phyloP scores from a whole-genome alignment of 2,113 vertebrate species.

The Loxodonta africana region DNA sequence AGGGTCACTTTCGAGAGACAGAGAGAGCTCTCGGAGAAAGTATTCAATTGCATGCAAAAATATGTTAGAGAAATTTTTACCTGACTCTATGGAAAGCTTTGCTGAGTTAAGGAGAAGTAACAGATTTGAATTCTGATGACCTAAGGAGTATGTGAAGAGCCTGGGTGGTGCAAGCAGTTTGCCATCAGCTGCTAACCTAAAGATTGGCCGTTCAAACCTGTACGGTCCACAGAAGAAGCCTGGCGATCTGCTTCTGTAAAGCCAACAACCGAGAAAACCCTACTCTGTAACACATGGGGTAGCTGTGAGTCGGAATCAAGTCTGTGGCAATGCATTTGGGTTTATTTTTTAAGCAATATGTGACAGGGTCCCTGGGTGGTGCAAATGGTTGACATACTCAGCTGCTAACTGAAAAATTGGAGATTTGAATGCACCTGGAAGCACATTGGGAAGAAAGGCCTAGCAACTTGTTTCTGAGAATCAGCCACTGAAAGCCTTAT shows the following conservation, averaged over 20 bases:
- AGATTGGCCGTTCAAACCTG: not conserved
- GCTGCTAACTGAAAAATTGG: not conserved
- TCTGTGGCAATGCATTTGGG: not conserved
- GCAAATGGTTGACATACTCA: not conserved
- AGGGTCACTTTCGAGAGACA: not conserved
- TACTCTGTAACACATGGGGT: not conserved
- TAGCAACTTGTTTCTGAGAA: not conserved
- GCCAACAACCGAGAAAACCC: not conserved
- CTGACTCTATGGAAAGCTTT: conserved; percentile 74
- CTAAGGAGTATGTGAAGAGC: not conserved
- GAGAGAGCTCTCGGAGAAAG: conserved; percentile 13
- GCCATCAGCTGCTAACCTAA: not conserved
- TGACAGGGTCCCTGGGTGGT: not conserved
- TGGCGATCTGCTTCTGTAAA: not conserved
- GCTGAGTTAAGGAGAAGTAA: conserved; percentile 66
- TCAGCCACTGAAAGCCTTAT: not conserved
- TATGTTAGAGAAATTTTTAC: conserved; percentile 53
- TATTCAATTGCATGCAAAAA: conserved; percentile 66
- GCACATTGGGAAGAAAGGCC: not conserved
- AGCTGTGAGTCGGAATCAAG: not conserved
- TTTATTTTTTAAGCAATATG: not conserved
- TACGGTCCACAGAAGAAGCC: not conserved
- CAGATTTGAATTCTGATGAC: conserved; percentile 58
- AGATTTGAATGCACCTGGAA: not conserved
- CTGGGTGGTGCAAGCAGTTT: not conserved